Evolutionary conservation across 2,888 invertebrate genomes (phyloP), one percentile per base, ranked within the genome.

Genomic region (Drosophila glabriapex): DNA sequence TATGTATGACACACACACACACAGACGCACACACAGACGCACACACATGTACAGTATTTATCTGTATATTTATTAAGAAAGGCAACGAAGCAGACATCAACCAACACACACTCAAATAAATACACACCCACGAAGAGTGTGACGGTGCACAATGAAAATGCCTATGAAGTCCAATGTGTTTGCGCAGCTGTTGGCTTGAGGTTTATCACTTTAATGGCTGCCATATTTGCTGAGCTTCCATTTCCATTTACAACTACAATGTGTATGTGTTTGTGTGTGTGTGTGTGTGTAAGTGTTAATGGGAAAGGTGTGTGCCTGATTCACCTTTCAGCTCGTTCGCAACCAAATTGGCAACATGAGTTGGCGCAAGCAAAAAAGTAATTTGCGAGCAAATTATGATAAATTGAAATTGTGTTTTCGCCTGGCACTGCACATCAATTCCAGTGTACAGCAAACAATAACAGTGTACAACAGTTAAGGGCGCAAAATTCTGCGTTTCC

Each of bases 131-230:
- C 1, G 12, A 19, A 31, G 29, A 54, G 29, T 50, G 16, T 49
- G 53, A 29, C 43, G n/a, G 39, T 59, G 43, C 49, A 28, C 4
- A 80, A 73, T 69, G 68, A 28, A 6, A 80, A 73, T 69, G 68
- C 79, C 82, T 73, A 77, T 81, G 68, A 66, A 61, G 31, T 43
- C 59, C 49, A 61, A 55, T 63, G 69, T 72, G 71, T 82, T 67
- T 74, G 74, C 68, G 35, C 78, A 78, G 71, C 73, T 78, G 80
- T 61, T 73, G 68, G 77, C 67, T 71, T 68, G 72, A 66, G 80
- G 78, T 76, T 90, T 85, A 85, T 85, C 85, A 85, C 80, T 82
- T 90, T 90, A 90, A 85, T 88, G 89, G 90, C 88, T 64, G 83
- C 85, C 83, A 89, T 85, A 82, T 89, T 87, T 82, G 88, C 75